These are phyloP conservation scores for Oryzias woworae DNA, from an alignment of 2,113 vertebrate genomes.

Conservation along the genomic window DNA sequence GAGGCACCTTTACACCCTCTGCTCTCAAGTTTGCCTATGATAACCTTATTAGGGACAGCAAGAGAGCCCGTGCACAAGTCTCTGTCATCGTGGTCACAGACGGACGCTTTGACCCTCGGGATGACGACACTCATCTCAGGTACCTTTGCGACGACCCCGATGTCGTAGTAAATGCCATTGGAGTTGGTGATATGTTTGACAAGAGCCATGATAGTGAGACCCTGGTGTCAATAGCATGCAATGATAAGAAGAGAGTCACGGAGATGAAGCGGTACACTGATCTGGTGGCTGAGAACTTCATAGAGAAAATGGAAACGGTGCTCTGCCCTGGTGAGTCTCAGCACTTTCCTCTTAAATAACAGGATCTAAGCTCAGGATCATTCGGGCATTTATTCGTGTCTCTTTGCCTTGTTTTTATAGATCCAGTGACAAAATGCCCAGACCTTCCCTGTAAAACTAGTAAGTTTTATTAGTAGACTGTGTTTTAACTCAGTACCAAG, in stretches of 20 bases:
- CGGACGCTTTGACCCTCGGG: slow-evolving; percentile 90
- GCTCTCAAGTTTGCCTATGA: slow-evolving; percentile 95
- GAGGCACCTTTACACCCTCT: slow-evolving; percentile 95
- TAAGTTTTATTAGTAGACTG: slow-evolving; percentile 62
- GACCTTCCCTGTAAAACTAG: slow-evolving; percentile 92
- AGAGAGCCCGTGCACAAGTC: slow-evolving; percentile 84
- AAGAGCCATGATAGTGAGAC: slow-evolving; percentile 82
- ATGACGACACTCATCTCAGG: slow-evolving; percentile 81
- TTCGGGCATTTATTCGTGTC: slow-evolving; percentile 2
- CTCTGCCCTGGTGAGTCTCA: slow-evolving; percentile 87
- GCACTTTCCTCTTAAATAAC: neutral
- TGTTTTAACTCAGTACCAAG: neutral
- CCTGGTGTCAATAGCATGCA: slow-evolving; percentile 87
- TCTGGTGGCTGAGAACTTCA: slow-evolving; percentile 92
- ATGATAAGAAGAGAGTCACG: slow-evolving; percentile 74
- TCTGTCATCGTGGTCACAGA: slow-evolving; percentile 95
- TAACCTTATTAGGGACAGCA: slow-evolving; percentile 87
- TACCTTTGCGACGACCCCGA: slow-evolving; percentile 78
- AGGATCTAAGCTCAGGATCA: neutral
- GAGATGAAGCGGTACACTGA: slow-evolving; percentile 89
- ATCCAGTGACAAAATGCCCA: slow-evolving; percentile 90
- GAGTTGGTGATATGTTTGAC: slow-evolving; percentile 94
- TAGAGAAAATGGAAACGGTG: slow-evolving; percentile 85
- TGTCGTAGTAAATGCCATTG: slow-evolving; percentile 88
- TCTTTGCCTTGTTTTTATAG: slow-evolving; percentile 69